A percentile compares a stretch with the other conserved stretches of the same genome.
Conservation (phyloP, 1,140 invertebrate species). For the Melanaphis sacchari region DNA sequence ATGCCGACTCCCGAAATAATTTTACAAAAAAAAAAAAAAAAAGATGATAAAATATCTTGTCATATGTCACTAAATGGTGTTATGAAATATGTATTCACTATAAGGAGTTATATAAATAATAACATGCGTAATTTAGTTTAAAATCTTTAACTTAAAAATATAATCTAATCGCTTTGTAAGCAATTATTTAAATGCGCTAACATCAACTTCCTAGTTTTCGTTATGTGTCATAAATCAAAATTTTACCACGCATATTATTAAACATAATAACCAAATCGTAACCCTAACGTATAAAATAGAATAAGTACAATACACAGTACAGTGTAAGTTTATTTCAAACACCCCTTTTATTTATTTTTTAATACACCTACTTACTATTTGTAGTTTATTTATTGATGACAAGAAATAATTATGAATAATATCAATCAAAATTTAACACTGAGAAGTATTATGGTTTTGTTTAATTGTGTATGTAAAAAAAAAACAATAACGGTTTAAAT, state of each 20-base stretch:
- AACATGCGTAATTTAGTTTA: not conserved
- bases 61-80: not conserved
- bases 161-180: not conserved
- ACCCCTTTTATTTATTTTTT: not conserved
- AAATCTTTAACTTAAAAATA: slow-evolving; percentile 12
- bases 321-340: not conserved
- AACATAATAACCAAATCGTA: not conserved
- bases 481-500: not conserved
- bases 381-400: not conserved
- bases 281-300: not conserved
- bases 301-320: not conserved
- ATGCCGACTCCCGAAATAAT: not conserved
- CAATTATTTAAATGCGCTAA: slow-evolving; percentile 27
- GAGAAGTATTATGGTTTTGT: not conserved
- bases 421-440: not conserved
- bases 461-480: not conserved
- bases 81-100: not conserved
- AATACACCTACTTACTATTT: not conserved
- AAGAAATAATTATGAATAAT: not conserved
- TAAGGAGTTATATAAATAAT: not conserved
- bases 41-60: not conserved
- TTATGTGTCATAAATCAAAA: slow-evolving; percentile 28
- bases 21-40: not conserved
- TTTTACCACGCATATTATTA: not conserved
- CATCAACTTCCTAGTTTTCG: slow-evolving; percentile 13